Base-by-base conservation (phyloP, 2,888 invertebrate genomes). In the Phalera bucephala region DNA sequence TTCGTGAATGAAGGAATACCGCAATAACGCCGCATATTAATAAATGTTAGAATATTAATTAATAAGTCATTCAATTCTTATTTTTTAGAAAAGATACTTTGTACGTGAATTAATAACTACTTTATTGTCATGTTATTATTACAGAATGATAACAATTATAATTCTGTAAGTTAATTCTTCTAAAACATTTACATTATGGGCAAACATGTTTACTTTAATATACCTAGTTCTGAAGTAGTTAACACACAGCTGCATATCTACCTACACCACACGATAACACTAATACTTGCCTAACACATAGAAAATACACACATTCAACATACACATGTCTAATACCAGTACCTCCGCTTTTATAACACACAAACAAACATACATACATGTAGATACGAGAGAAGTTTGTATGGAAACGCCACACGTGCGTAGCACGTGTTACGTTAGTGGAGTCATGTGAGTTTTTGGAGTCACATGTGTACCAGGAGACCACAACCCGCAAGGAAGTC, bases 391-490 rank as follows among this genome's bases (percentile, higher is more conserved):
- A 29, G 38, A 32, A 37, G 30, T 42, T n/a, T 34, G 52, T 52
- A 39, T 52, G 33, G 19, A 40, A 35, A 39, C 40, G 27, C 39
- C 45, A 52, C 63, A 65, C 55, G 63, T 62, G 63, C 55, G 44
- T 35, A 50, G 36, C 52, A 63, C 58, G 64, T 73, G 76, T 73
- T 69, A 72, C 61, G 58, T 64, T 61, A 42, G 68, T 75, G 72
- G 64, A 70, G 70, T 69, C 84, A 83, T 89, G 84, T 84, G 87
- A 87, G 87, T 82, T 78, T 70, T 71, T 67, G 45, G 68, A 76
- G 75, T 80, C 86, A 87, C 84, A 80, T 79, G 80, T 85, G 82
- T 81, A 89, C 86, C 60, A 84, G 86, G 87, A 43, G 28, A 65
- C 29, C 79, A 83, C 67, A 63, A 55, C 6, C 27, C 9, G 10